Evolutionary conservation across 2,888 invertebrate species (phyloP).

Genomic region (Cephus pygmeus): DNA sequence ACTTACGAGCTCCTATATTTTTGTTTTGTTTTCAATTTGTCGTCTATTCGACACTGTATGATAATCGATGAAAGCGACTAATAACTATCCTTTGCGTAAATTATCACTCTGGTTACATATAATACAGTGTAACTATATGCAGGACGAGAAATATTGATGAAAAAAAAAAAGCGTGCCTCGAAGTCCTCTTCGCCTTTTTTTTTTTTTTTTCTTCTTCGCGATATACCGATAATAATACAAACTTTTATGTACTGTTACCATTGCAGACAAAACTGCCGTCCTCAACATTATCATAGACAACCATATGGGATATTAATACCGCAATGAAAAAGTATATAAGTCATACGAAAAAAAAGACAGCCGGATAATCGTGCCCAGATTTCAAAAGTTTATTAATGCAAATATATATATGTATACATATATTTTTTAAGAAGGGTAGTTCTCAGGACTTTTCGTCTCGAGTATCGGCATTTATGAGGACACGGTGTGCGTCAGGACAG

Average conservation of each 20-base stretch:
- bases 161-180: neutral
- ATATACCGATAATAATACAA: neutral
- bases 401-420: neutral
- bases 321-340: neutral
- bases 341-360: neutral
- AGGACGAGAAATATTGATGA: neutral
- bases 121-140: neutral
- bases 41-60: no score
- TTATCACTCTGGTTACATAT: neutral
- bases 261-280: conserved; percentile 60
- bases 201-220: neutral
- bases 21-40: neutral
- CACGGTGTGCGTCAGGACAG: no score
- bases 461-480: no score
- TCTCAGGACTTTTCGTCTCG: no score
- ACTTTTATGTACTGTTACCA: conserved; percentile 6
- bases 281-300: conserved; percentile 58
- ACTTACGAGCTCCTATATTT: neutral
- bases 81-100: neutral
- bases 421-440: no score
- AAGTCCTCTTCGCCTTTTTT: neutral
- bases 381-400: conserved; percentile 4
- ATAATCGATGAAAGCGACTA: no score
- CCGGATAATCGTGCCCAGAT: conserved; percentile 25
- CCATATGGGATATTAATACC: conserved; percentile 54